A percentile compares a stretch with the other conserved stretches of the same genome.
These are phyloP conservation scores for Cephus spinipes DNA, from an alignment of 2,888 invertebrate species.

Conservation along the genomic window DNA sequence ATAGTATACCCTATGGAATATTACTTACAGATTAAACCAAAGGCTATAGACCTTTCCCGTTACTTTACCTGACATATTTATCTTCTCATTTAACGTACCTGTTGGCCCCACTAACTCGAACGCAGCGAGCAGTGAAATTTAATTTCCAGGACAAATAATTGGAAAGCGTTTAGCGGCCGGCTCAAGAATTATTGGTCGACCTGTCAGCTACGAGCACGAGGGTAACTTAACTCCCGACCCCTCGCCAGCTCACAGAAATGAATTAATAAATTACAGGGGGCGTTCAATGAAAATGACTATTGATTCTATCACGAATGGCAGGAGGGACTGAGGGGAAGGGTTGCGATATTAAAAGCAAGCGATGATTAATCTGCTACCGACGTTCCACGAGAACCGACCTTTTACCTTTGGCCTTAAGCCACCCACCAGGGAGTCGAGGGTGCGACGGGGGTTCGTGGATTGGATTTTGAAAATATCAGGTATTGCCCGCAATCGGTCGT, in stretches of 20 bases:
- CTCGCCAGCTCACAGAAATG: constrained; percentile 32
- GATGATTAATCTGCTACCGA: constrained; percentile 48
- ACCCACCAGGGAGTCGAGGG: background rate
- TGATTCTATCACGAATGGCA: constrained; percentile 24
- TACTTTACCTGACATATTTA: background rate
- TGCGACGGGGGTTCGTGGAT: background rate
- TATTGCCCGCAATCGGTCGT: background rate
- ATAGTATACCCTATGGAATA: background rate
- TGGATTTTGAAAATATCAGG: background rate
- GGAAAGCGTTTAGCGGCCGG: constrained; percentile 47
- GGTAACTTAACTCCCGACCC: constrained; percentile 6
- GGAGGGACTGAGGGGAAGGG: background rate
- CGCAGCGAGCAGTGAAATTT: constrained; percentile 18
- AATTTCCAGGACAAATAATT: constrained; percentile 30
- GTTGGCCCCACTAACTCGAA: constrained; percentile 5
- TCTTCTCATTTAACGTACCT: background rate
- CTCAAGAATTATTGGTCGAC: constrained; percentile 46
- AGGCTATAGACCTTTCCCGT: background rate
- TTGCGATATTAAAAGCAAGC: constrained; percentile 53
- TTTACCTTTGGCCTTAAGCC: background rate
- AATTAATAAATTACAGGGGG: constrained; percentile 52
- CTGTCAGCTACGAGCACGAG: constrained; percentile 15
- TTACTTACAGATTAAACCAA: background rate
- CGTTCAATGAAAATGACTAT: constrained; percentile 25
- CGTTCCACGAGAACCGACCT: background rate